Evolutionary conservation across 2,113 vertebrate genomes (phyloP).

Genomic region (Phalacrocorax aristotelis): DNA sequence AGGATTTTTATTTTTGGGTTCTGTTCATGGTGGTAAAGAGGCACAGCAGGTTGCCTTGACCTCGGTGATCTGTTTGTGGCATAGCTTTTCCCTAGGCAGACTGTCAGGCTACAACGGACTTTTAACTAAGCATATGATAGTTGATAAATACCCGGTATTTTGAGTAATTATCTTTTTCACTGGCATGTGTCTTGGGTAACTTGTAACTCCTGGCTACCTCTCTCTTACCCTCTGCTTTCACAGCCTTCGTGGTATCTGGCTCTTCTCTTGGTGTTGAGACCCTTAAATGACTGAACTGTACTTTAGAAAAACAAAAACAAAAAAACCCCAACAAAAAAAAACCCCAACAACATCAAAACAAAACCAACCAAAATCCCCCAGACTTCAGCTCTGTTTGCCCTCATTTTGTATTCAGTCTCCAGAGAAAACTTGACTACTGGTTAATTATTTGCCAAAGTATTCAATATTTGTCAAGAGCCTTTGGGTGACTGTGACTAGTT

Average conservation of each 20-base stretch:
- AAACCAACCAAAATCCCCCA: neutral
- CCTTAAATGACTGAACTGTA: neutral
- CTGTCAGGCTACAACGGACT: neutral
- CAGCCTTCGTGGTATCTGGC: neutral
- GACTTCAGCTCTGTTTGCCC: neutral
- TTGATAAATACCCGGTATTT: neutral
- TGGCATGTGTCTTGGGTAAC: neutral
- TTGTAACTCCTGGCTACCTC: neutral
- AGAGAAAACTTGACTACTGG: neutral
- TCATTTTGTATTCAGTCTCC: neutral
- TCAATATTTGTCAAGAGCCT: neutral
- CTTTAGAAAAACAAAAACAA: neutral
- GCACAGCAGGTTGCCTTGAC: neutral
- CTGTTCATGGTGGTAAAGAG: neutral
- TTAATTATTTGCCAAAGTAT: conserved; percentile 16
- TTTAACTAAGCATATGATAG: neutral
- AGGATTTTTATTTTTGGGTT: neutral
- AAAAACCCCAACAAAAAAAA: neutral
- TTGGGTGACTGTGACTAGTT: neutral
- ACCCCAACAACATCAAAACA: too few relatives aligned
- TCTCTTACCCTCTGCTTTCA: neutral
- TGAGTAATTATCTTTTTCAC: neutral
- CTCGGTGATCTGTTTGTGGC: neutral
- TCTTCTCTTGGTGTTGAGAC: neutral
- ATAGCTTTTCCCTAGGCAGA: neutral